These are phyloP conservation scores for Epiblema foenella DNA, from an alignment of 2,888 invertebrate genomes.

Conservation along the genomic window DNA sequence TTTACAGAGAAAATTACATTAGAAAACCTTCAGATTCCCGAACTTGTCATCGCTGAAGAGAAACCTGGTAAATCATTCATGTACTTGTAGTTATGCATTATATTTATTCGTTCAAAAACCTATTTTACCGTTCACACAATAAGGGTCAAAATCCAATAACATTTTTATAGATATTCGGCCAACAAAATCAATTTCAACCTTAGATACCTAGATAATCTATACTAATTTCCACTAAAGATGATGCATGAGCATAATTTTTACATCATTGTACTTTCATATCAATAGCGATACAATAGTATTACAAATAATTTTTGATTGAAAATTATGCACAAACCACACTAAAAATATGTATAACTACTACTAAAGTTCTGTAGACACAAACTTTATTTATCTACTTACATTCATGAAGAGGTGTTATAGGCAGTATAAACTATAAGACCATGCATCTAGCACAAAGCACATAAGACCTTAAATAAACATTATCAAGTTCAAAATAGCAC, in stretches of 20 bases:
- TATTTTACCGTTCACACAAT: no score
- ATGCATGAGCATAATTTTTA: not conserved
- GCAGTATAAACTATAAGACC: not conserved
- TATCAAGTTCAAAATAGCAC: not conserved
- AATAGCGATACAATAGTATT: no score
- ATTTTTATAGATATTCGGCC: no score
- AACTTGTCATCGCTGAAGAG: constrained; percentile 11
- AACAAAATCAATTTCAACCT: no score
- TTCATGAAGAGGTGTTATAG: not conserved
- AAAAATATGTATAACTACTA: no score
- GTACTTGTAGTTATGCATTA: not conserved
- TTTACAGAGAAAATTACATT: constrained; percentile 13
- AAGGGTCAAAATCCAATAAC: no score
- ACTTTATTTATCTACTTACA: not conserved
- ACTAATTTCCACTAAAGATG: not conserved
- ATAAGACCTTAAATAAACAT: not conserved
- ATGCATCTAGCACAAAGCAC: not conserved
- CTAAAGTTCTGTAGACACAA: no score
- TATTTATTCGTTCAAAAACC: no score
- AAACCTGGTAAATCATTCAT: constrained; percentile 22
- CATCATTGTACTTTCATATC: no score
- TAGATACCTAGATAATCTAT: no score
- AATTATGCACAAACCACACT: no score
- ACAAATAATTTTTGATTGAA: no score
- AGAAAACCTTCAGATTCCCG: constrained; percentile 6